Base-by-base conservation (phyloP, 2,888 invertebrate genomes). In the Drosophila rubida region DNA sequence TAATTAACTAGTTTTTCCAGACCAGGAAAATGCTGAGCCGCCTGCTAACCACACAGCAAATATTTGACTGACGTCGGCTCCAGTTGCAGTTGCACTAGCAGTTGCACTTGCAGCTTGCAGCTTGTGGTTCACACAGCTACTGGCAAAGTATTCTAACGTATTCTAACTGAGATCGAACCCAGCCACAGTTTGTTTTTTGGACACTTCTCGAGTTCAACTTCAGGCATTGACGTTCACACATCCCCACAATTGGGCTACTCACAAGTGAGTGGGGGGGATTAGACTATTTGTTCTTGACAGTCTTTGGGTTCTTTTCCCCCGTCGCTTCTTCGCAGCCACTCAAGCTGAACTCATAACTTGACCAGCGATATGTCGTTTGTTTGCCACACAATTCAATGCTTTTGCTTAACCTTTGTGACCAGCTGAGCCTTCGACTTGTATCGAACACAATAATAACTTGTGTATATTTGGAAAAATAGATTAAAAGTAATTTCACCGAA, bases 1-100 rank as follows among this genome's bases (percentile, higher is more conserved):
- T 84, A 83, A 83, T 83, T 83, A 83, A 87, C 83, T 87, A 87
- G 83, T 83, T 81, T 78, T 78, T 67, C 61, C 53, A 14, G 53
- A 30, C 57, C 22, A 55, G 82, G 60, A 81, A 87, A 77, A 80
- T 71, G 76, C 25, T 61, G 60, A 25, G 16, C 41, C 41, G 53
- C 44, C 30, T 49, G 77, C 74, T 79, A 85, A 79, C 61, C 69
- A 69, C 57, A 75, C 48, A 39, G 67, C 61, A 81, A 83, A 83
- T 82, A 83, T 77, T 81, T 63, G 54, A 69, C 59, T 46, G 54
- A 64, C 57, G 41, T 48, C 78, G 75, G 62, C 84, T 70, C 78
- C 84, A 83, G 84, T 83, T 81, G 80, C 54, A 54, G 23, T 11
- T 42, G 7, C 22, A 42, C 2, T 9, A 23, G 8, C 42, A 23